These are phyloP conservation scores for Pseudocheirus occidentalis DNA, from an alignment of 2,797 vertebrate genomes.

Conservation along the genomic window DNA sequence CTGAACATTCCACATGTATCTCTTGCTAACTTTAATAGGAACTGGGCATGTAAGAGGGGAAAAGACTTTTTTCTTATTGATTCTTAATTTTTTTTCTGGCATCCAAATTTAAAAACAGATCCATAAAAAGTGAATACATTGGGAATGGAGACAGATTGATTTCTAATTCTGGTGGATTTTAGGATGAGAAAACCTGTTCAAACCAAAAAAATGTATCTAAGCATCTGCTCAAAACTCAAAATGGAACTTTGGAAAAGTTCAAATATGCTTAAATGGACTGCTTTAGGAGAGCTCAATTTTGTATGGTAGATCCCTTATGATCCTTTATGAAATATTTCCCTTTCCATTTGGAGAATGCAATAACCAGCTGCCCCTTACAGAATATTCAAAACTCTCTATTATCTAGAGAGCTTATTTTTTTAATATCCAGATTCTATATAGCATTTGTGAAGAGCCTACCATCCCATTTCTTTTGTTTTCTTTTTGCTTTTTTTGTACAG, in stretches of 20 bases:
- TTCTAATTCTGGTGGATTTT: conserved; percentile 38
- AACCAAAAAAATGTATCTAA: conserved; percentile 35
- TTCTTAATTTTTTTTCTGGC: conserved; percentile 1
- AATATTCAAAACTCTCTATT: background rate
- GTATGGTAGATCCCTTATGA: background rate
- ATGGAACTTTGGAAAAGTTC: background rate
- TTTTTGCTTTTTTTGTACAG: background rate
- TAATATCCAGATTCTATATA: background rate
- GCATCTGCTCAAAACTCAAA: conserved; percentile 1
- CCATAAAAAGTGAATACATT: conserved; percentile 18
- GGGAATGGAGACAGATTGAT: conserved; percentile 12
- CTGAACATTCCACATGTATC: background rate
- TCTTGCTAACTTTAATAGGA: conserved; percentile 1
- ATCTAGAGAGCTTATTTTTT: background rate
- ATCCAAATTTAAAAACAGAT: conserved; percentile 5
- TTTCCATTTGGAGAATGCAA: background rate
- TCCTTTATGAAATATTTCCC: background rate
- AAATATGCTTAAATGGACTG: background rate
- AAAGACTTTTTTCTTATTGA: background rate
- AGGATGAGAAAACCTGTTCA: conserved; percentile 40
- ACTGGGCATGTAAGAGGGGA: background rate
- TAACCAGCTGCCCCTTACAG: background rate
- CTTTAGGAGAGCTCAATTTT: background rate
- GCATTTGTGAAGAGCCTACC: background rate
- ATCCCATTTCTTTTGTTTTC: background rate